Evolutionary conservation across 1,140 invertebrate genomes (phyloP), one percentile per base, ranked within the genome.

Genomic region (Oryctes rhinoceros): DNA sequence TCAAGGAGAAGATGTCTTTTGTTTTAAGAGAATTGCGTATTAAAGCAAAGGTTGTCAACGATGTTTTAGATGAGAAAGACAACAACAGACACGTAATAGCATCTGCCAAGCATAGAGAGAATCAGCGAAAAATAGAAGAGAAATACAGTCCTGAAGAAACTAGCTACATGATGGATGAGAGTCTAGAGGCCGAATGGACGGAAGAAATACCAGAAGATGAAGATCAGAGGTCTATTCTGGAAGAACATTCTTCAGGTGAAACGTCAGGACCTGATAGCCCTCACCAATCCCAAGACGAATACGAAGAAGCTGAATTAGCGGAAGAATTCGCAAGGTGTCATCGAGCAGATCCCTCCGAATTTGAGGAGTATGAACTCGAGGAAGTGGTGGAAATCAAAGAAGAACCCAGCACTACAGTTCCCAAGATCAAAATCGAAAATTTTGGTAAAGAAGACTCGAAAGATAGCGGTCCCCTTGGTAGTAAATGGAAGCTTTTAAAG

Each of bases 401-500:
- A 30, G 20, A 47, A 75, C 35, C 53, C 44, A 82, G 49, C 10
- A 78, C 80, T 10, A 82, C 81, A 85, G 87, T 92, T 84, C 89
- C 90, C 80, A 89, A 91, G 86, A 88, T 91, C 84, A 87, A 90
- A 87, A 89, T 91, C 84, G 87, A 90, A 85, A 80, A 79, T 15
- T 79, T 88, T 37, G 81, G 79, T 9, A 80, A 90, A 88, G 86
- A 89, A 86, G 85, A 88, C 84, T 88, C 88, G 84, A 83, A 91
- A 88, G 90, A 90, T 83, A 89, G 91, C 76, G 90, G 88, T 20
- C 91, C 91, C 44, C 90, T 91, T 71, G 92, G 93, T 37, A 96
- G 95, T 84, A 96, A 96, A 88, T 97, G 96, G 96, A 96, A 96
- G 86, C 88, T 97, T 20, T 87, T 97, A 11, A 97, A 96, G 88